Conservation (phyloP, 2,888 invertebrate genomes). For the Nomada ruficornis region DNA sequence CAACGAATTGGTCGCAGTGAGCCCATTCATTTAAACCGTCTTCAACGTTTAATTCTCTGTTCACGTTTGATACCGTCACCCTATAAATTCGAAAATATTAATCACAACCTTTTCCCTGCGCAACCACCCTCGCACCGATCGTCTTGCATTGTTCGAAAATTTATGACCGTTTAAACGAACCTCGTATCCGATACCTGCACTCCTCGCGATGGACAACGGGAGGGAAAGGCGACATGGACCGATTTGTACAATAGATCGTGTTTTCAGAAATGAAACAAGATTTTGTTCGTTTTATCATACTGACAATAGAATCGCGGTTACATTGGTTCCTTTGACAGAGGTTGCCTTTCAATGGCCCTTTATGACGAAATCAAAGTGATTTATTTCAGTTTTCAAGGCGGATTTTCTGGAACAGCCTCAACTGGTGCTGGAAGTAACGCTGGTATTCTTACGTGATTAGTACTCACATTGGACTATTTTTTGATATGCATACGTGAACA, state of each 20-base stretch:
- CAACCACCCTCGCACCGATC: constrained; percentile 17
- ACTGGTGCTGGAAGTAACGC: too few species aligned
- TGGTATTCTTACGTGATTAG: too few species aligned
- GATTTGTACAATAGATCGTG: neutral
- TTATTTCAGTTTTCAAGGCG: too few species aligned
- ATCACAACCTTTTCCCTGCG: constrained; percentile 62
- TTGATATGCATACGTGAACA: too few species aligned
- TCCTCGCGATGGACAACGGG: neutral
- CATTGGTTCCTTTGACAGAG: neutral
- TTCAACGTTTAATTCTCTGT: constrained; percentile 24
- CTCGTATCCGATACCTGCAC: constrained; percentile 55
- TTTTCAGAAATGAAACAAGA: neutral
- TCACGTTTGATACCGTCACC: constrained; percentile 57
- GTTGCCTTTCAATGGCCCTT: too few species aligned
- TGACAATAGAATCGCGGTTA: too few species aligned
- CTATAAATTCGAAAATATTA: constrained; percentile 76
- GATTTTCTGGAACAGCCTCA: too few species aligned
- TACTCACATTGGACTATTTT: too few species aligned
- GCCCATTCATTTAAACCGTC: constrained; percentile 16
- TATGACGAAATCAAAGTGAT: too few species aligned
- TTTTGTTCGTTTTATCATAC: constrained; percentile 23
- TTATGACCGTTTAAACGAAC: constrained; percentile 76
- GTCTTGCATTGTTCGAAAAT: constrained; percentile 75
- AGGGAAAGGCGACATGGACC: neutral
- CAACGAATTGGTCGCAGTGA: constrained; percentile 11